Percentiles rank a stretch among this genome's conserved stretches.
These are phyloP conservation scores for Tringa solitaria DNA, from an alignment of 2,113 vertebrate species.

Conservation along the genomic window DNA sequence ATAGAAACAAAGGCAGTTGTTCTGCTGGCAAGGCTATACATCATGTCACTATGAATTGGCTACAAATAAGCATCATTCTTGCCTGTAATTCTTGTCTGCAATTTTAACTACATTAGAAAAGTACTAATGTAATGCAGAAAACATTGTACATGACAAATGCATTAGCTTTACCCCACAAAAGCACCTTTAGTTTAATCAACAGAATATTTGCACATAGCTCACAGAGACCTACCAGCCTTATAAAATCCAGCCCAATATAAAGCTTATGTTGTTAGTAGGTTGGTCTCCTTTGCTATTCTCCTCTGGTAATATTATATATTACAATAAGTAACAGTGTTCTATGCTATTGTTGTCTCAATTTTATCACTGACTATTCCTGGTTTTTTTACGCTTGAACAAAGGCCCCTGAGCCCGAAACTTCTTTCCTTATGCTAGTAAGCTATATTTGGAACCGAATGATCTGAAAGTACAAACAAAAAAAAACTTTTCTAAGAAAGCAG, in stretches of 20 bases:
- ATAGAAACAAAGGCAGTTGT: conserved; percentile 49
- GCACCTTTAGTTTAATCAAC: neutral
- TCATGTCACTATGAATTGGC: conserved; percentile 44
- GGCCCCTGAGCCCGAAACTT: neutral
- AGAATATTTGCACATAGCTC: neutral
- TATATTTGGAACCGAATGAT: neutral
- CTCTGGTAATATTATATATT: neutral
- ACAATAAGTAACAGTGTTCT: neutral
- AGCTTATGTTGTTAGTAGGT: neutral
- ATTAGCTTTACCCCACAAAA: neutral
- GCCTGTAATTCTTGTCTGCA: conserved; percentile 19
- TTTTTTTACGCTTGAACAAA: neutral
- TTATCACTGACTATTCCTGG: neutral
- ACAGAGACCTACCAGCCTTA: neutral
- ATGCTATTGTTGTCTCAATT: accelerated
- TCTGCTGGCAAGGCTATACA: conserved; percentile 59
- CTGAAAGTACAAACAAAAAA: neutral
- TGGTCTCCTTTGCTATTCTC: neutral
- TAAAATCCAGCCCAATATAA: neutral
- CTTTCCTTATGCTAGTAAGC: neutral
- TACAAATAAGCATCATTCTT: conserved; percentile 68
- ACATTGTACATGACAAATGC: conserved; percentile 12
- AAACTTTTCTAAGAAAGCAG: neutral
- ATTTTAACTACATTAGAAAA: conserved; percentile 50
- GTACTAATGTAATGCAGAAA: conserved; percentile 43